phyloP scores from a whole-genome alignment of 2,888 invertebrate species.

The Bellardia pandia region DNA sequence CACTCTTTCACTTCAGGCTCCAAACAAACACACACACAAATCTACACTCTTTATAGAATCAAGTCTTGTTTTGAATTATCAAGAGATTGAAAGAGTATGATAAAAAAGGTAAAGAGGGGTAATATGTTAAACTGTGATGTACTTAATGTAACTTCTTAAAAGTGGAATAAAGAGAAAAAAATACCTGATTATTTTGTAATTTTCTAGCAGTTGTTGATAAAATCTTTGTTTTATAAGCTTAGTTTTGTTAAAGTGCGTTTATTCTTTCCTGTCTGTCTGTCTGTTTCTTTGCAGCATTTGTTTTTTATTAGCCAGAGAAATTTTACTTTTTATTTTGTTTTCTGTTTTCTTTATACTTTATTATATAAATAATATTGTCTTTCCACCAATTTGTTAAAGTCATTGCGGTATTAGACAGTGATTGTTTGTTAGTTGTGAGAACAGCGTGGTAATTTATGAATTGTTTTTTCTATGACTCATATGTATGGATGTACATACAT shows the following conservation, averaged over 20 bases:
- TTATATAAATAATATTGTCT: not conserved
- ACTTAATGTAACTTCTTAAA: constrained; percentile 1
- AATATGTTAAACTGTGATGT: not conserved
- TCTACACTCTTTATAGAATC: not conserved
- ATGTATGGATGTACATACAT: too few species aligned
- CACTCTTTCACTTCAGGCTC: constrained; percentile 13
- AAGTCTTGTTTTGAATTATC: not conserved
- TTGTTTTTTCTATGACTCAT: constrained; percentile 21
- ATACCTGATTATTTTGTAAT: constrained; percentile 35
- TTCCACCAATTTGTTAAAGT: not conserved
- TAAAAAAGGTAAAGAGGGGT: too few species aligned
- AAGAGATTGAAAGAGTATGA: too few species aligned
- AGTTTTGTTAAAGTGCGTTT: constrained; percentile 9
- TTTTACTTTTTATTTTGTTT: constrained; percentile 30
- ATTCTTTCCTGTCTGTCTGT: not conserved
- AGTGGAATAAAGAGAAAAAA: not conserved
- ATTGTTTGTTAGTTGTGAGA: not conserved
- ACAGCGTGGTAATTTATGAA: not conserved
- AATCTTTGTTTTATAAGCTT: not conserved
- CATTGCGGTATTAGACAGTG: not conserved
- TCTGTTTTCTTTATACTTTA: not conserved
- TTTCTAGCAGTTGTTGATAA: constrained; percentile 2
- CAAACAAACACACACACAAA: not conserved
- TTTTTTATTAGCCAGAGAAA: constrained; percentile 29
- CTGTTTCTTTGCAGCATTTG: constrained; percentile 9